These are phyloP conservation scores for Knipowitschia caucasica DNA, from an alignment of 2,797 vertebrate genomes.

Conservation along the genomic window DNA sequence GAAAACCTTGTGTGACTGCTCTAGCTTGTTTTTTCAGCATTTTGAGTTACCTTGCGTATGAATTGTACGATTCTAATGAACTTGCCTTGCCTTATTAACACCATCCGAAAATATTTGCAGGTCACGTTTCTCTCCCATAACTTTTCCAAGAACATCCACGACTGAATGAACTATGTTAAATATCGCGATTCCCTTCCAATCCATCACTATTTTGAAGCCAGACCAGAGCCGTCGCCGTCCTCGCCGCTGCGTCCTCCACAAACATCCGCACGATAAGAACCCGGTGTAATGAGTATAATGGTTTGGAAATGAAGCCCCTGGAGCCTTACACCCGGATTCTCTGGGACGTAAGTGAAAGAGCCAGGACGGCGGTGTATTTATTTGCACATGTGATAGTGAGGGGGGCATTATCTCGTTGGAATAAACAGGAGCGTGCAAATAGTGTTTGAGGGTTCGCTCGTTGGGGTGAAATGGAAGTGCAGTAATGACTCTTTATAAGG, in stretches of 20 bases:
- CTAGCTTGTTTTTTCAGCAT: too few species aligned
- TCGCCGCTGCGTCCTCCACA: slow-evolving; percentile 27
- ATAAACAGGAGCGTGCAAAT: slow-evolving; percentile 35
- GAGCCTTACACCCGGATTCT: slow-evolving; percentile 36
- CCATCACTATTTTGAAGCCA: background rate
- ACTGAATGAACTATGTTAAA: too few species aligned
- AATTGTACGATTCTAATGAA: too few species aligned
- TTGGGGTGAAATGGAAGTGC: slow-evolving; percentile 11
- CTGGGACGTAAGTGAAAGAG: slow-evolving; percentile 26
- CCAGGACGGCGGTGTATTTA: slow-evolving; percentile 25
- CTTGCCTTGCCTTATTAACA: too few species aligned
- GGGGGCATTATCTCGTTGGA: slow-evolving; percentile 42
- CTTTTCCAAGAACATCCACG: too few species aligned
- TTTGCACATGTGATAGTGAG: slow-evolving; percentile 39
- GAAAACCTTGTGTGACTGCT: too few species aligned
- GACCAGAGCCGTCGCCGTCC: background rate
- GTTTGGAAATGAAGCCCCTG: slow-evolving; percentile 57
- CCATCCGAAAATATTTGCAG: too few species aligned
- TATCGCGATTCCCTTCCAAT: background rate
- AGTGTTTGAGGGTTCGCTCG: slow-evolving; percentile 10
- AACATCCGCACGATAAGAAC: slow-evolving; percentile 62
- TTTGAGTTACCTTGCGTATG: too few species aligned
- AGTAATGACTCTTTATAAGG: background rate
- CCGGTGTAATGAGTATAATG: slow-evolving; percentile 59
- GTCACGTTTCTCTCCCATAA: too few species aligned